phyloP scores from a whole-genome alignment of 1,140 invertebrate species.

The Armadillidium nasatum region DNA sequence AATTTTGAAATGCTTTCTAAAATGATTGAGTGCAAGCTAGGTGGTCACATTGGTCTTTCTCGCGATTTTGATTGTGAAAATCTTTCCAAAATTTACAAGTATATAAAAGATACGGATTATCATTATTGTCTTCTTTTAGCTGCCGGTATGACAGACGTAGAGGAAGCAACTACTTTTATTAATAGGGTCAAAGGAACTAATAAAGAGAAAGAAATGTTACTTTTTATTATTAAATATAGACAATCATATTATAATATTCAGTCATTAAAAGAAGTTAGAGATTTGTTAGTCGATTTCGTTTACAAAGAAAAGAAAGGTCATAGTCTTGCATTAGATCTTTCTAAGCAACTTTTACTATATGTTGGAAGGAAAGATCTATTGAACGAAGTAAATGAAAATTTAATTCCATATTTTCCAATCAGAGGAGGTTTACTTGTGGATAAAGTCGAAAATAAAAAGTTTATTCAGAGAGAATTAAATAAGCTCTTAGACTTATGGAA shows the following conservation, averaged over 20 bases:
- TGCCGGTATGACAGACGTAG: constrained; percentile 51
- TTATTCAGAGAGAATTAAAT: constrained; percentile 22
- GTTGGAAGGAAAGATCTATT: constrained; percentile 61
- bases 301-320: constrained; percentile 60
- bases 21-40: constrained; percentile 71
- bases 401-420: constrained; percentile 72
- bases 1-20: constrained; percentile 65
- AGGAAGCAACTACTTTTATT: constrained; percentile 67
- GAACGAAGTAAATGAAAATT: constrained; percentile 67
- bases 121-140: constrained; percentile 41
- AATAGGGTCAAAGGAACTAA: constrained; percentile 76
- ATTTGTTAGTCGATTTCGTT: constrained; percentile 53
- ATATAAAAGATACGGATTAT: constrained; percentile 47
- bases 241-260: constrained; percentile 51
- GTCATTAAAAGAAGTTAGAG: constrained; percentile 54
- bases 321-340: constrained; percentile 62
- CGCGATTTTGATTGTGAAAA: constrained; percentile 62
- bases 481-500: constrained; percentile 19
- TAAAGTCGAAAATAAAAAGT: constrained; percentile 25
- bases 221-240: constrained; percentile 70
- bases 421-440: constrained; percentile 54
- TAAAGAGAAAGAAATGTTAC: constrained; percentile 72
- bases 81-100: constrained; percentile 60
- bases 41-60: constrained; percentile 71
- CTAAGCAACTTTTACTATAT: constrained; percentile 77